phyloP scores from a whole-genome alignment of 2,113 vertebrate genomes.

The Epinephelus cyanopodus region DNA sequence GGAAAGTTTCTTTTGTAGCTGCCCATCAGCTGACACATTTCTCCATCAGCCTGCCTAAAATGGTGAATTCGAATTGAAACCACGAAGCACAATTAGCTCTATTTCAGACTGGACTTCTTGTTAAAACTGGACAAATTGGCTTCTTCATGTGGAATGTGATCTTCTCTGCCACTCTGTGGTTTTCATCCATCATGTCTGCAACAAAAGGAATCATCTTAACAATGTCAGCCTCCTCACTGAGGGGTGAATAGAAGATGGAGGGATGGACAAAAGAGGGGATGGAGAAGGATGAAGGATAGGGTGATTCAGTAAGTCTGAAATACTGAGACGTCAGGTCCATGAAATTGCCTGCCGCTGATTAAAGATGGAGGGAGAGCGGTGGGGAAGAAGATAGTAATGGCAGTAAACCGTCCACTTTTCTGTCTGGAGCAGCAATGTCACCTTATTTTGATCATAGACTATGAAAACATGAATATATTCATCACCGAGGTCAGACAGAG shows the following conservation, averaged over 20 bases:
- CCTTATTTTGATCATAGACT: neutral
- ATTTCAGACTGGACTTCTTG: neutral
- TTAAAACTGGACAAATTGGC: conserved; percentile 10
- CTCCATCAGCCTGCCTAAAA: neutral
- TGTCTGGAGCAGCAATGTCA: neutral
- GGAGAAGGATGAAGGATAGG: neutral
- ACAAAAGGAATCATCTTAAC: conserved; percentile 8
- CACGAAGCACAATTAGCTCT: neutral
- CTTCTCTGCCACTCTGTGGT: neutral
- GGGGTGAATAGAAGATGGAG: no score
- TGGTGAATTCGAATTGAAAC: neutral
- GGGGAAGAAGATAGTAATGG: neutral
- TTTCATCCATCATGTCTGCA: neutral
- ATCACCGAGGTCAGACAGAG: neutral
- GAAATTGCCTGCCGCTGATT: neutral
- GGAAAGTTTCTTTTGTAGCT: neutral
- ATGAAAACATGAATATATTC: neutral
- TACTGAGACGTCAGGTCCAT: neutral
- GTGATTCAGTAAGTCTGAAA: conserved; percentile 3
- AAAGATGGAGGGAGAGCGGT: neutral
- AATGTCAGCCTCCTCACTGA: neutral
- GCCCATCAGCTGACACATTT: neutral
- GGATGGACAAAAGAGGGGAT: no score
- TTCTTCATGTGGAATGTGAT: neutral
- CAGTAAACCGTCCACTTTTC: neutral